Evolutionary conservation across 2,113 vertebrate species (phyloP).

Genomic region (Cricetomys ansorgei): DNA sequence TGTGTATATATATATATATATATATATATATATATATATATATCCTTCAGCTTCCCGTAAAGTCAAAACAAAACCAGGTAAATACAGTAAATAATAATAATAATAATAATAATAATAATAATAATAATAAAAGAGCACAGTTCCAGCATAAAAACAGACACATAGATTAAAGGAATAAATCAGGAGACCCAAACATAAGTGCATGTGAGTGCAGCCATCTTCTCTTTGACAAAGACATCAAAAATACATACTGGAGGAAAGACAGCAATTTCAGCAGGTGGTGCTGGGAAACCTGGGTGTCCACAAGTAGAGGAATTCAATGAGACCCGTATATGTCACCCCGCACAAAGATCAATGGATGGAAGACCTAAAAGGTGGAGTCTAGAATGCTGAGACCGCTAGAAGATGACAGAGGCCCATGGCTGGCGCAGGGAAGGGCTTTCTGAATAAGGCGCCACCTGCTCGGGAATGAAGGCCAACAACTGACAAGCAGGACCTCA

Average conservation of each 20-base stretch:
- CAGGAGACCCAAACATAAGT: not conserved
- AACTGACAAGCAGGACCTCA: not conserved
- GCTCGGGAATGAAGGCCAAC: not conserved
- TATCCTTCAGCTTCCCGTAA: no score
- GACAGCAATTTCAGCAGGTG: not conserved
- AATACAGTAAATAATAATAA: no score
- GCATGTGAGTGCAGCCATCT: not conserved
- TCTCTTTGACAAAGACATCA: not conserved
- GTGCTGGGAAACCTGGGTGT: not conserved
- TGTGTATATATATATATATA: no score
- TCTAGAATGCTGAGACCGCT: not conserved
- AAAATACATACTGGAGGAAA: not conserved
- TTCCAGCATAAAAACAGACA: not conserved
- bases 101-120: no score
- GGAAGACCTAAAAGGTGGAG: not conserved
- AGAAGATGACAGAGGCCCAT: not conserved
- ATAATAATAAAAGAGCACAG: no score
- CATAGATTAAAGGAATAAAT: not conserved
- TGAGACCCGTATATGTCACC: no score
- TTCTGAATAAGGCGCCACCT: not conserved
- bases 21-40: no score
- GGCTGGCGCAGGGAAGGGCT: not conserved
- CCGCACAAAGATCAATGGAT: not conserved
- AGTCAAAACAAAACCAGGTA: not conserved
- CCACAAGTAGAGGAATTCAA: not conserved